A percentile compares a stretch with the other conserved stretches of the same genome.
phyloP scores from a whole-genome alignment of 2,113 vertebrate genomes.

The Channa maculata region DNA sequence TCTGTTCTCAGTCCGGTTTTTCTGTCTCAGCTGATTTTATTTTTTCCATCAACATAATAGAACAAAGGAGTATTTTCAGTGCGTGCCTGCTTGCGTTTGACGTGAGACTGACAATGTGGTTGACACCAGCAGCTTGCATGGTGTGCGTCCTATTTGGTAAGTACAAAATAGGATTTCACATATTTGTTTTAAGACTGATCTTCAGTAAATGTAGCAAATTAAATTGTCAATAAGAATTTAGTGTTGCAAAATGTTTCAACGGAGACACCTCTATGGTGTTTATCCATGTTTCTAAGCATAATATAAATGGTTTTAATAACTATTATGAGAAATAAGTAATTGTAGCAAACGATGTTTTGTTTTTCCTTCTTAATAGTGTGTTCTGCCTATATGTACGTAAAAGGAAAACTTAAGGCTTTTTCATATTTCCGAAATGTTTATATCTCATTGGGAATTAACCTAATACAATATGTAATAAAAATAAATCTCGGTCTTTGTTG shows the following conservation, averaged over 20 bases:
- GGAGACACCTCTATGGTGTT: no score
- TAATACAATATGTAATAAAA: not conserved
- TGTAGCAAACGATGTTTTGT: no score
- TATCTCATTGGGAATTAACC: not conserved
- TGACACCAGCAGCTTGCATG: conserved; percentile 20
- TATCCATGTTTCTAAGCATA: no score
- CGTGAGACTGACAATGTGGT: conserved; percentile 58
- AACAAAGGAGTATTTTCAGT: conserved; percentile 1
- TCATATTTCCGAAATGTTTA: not conserved
- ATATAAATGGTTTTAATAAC: no score
- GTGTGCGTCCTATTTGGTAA: conserved; percentile 76
- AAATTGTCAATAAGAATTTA: no score
- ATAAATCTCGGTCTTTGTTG: not conserved
- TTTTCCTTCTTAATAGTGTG: no score
- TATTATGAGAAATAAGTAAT: no score
- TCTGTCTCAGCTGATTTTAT: not conserved
- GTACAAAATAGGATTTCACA: conserved; percentile 30
- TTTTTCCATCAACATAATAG: conserved; percentile 25
- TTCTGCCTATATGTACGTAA: not conserved
- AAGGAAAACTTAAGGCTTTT: not conserved
- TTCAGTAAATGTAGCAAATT: no score
- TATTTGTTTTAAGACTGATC: no score
- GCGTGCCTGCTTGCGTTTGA: not conserved
- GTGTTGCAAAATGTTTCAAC: no score
- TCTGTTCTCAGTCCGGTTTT: not conserved